A percentile compares a stretch with the other conserved stretches of the same genome.
Evolutionary conservation across 92 coral and sea anemone species (phyloP).

Genomic region (Palythoa grandiflora): DNA sequence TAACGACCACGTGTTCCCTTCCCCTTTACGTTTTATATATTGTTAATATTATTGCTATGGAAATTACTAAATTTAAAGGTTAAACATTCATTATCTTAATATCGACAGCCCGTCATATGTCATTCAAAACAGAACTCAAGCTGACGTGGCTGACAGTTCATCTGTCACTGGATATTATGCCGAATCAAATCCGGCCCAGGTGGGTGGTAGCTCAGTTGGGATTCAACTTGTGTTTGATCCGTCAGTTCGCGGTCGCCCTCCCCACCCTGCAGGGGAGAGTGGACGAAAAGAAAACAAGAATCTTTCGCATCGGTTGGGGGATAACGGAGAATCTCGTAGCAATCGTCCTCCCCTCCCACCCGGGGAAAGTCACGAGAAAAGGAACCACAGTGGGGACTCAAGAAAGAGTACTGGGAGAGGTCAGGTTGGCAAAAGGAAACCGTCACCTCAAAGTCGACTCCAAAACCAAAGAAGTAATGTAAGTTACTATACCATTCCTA

Average conservation of each 20-base stretch:
- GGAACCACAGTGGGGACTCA: conserved; percentile 61
- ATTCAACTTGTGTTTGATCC: conserved; percentile 53
- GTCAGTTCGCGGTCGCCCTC: conserved; percentile 41
- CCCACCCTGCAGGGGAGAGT: conserved; percentile 46
- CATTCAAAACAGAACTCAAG: neutral
- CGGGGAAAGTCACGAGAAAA: conserved; percentile 38
- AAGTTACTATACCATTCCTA: conserved; percentile 24
- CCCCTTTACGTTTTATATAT: no score
- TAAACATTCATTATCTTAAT: neutral
- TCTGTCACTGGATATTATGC: neutral
- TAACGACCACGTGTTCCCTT: no score
- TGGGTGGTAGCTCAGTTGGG: conserved; percentile 2
- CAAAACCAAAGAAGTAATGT: conserved; percentile 74
- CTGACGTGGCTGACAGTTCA: neutral
- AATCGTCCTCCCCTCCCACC: conserved; percentile 68
- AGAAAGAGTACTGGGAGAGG: conserved; percentile 43
- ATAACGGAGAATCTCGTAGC: neutral
- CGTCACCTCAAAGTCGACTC: conserved; percentile 38
- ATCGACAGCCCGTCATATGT: neutral
- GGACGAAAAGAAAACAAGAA: conserved; percentile 24
- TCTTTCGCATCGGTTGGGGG: conserved; percentile 50
- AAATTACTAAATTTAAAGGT: no score
- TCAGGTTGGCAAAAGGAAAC: conserved; percentile 27
- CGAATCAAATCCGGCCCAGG: neutral
- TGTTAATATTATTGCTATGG: no score